Evolutionary conservation across 2,113 vertebrate genomes (phyloP).

Genomic region (Oreocharis arfaki): DNA sequence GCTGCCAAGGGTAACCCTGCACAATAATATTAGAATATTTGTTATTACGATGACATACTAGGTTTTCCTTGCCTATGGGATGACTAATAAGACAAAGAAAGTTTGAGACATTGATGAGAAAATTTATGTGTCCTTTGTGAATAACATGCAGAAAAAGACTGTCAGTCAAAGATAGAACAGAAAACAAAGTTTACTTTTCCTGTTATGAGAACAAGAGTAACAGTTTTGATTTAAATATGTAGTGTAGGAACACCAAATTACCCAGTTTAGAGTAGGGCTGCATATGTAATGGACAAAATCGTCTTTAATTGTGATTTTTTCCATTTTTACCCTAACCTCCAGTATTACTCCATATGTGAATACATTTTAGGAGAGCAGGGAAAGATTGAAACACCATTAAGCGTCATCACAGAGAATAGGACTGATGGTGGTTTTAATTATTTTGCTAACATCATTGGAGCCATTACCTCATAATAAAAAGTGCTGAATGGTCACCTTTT

Average conservation of each 20-base stretch:
- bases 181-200: neutral
- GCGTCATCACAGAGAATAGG: neutral
- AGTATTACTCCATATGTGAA: neutral
- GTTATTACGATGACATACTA: neutral
- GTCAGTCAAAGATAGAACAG: neutral
- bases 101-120: neutral
- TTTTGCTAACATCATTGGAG: slow-evolving; percentile 34
- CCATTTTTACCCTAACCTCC: neutral
- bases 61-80: neutral
- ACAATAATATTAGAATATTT: neutral
- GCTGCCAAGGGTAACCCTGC: neutral
- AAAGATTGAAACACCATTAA: neutral
- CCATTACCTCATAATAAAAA: slow-evolving; percentile 46
- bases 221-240: neutral
- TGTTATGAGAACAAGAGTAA: neutral
- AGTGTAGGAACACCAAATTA: neutral
- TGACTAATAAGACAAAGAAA: neutral
- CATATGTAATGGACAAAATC: neutral
- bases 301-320: slow-evolving; percentile 13
- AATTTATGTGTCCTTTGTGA: neutral
- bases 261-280: neutral
- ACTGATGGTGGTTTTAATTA: slow-evolving; percentile 39
- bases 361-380: neutral
- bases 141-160: neutral
- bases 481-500: slow-evolving; percentile 52